Evolutionary conservation across 2,797 vertebrate species (phyloP), one percentile per base, ranked within the genome.

Genomic region (Phrynocephalus vlangalii): DNA sequence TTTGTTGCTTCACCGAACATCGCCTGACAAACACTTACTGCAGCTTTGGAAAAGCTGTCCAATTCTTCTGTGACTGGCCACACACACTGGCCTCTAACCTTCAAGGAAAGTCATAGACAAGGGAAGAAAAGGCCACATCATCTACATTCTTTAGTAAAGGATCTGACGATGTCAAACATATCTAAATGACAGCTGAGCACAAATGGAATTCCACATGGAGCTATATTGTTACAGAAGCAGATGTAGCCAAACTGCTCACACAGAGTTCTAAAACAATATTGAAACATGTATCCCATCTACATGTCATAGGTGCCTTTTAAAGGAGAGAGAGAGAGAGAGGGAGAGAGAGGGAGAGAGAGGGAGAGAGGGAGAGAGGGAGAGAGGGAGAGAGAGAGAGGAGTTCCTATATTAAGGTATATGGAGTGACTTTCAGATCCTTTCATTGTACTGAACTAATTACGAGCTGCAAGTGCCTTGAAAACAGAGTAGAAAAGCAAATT

Each of bases 1-100:
- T 98, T 98, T 98, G 97, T 98, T 98, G 97, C 97, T 98, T 98
- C 97, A 98, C 97, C 97, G 97, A 98, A 98, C 96, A 96, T 97
- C 98, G 97, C 97, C 98, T 97, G 96, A 96, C 94, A 95, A 94
- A 95, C 50, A 95, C 95, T 96, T 89, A 88, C 91, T 66, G 88
- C 94, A 63, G 91, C 95, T 95, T 90, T 92, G 90, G 90, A 91
- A 96, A 95, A 77, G 71, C 85, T 92, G 88, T 92, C 91, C 94
- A 94, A 95, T 95, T 94, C 93, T 96, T 96, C 90, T 95, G 95
- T 95, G 95, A 81, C 91, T 95, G 94, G 96, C 96, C 95, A 93
- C 91, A 82, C 92, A 94, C 94, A 96, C 94, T 97, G 95, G 96
- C 96, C 97, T 94, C 90, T 72, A 97, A 97, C 94, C 96, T 96